phyloP scores from a whole-genome alignment of 2,797 vertebrate species.

The Merluccius polli region DNA sequence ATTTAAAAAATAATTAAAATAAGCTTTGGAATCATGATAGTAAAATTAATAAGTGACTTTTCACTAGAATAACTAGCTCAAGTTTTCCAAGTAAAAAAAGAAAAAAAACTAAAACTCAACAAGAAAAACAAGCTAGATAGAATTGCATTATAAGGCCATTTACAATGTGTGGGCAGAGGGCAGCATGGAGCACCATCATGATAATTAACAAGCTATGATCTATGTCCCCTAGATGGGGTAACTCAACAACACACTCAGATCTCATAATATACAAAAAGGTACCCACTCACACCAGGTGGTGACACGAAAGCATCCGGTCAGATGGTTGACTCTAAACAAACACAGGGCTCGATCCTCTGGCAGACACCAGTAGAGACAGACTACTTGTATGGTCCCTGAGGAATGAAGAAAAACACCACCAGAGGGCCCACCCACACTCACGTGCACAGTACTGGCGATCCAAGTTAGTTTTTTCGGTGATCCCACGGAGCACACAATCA shows the following conservation, averaged over 20 bases:
- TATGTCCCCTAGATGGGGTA: constrained; percentile 20
- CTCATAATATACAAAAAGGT: background rate
- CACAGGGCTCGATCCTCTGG: constrained; percentile 4
- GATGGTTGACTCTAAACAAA: background rate
- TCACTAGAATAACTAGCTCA: constrained; percentile 27
- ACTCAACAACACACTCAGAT: background rate
- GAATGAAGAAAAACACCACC: constrained; percentile 60
- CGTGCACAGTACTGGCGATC: constrained; percentile 51
- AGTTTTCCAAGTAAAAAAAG: constrained; percentile 31
- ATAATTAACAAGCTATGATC: constrained; percentile 43
- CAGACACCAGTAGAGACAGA: constrained; percentile 46
- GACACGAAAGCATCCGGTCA: background rate
- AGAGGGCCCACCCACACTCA: constrained; percentile 18
- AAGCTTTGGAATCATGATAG: constrained; percentile 22
- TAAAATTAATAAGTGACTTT: constrained; percentile 27
- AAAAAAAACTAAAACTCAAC: constrained; percentile 28
- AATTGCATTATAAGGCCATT: constrained; percentile 40
- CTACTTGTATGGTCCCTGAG: constrained; percentile 67
- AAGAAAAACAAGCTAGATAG: constrained; percentile 28
- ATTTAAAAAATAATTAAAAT: constrained; percentile 21
- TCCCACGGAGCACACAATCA: constrained; percentile 40
- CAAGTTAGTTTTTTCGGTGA: constrained; percentile 50
- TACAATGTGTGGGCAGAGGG: constrained; percentile 40
- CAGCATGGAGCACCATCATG: constrained; percentile 25
- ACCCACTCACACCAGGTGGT: background rate